phyloP scores from a whole-genome alignment of 2,888 invertebrate species.

The Sympetrum striolatum region DNA sequence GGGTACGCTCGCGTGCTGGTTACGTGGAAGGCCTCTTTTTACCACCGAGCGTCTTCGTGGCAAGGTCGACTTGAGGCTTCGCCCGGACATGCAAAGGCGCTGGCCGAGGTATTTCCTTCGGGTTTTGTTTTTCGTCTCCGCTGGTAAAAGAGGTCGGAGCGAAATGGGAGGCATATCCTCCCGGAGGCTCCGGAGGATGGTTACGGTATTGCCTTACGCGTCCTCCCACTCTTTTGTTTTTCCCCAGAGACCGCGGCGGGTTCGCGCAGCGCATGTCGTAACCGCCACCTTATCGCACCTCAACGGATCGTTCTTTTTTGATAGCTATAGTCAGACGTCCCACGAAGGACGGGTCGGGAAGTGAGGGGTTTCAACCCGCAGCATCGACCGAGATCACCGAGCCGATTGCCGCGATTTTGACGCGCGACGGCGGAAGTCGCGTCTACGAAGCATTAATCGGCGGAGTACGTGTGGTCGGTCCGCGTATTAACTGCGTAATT shows the following conservation, averaged over 20 bases:
- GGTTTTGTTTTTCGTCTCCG: not conserved
- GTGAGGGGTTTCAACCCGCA: too few species aligned
- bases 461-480: too few species aligned
- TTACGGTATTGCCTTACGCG: not conserved
- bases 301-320: not conserved
- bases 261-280: not conserved
- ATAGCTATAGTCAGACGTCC: not conserved
- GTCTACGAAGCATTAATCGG: too few species aligned
- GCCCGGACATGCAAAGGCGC: not conserved
- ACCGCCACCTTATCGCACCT: not conserved
- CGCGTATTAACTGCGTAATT: too few species aligned
- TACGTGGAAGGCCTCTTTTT: constrained; percentile 8
- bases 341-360: too few species aligned
- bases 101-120: not conserved
- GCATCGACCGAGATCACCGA: too few species aligned
- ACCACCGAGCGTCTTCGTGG: not conserved
- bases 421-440: too few species aligned
- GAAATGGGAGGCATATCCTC: not conserved
- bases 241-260: not conserved
- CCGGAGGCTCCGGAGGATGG: not conserved
- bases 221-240: not conserved
- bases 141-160: not conserved
- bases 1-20: not conserved
- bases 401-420: too few species aligned
- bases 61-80: constrained; percentile 28